These are phyloP conservation scores for Coreius guichenoti DNA, from an alignment of 2,797 vertebrate species.

Conservation along the genomic window DNA sequence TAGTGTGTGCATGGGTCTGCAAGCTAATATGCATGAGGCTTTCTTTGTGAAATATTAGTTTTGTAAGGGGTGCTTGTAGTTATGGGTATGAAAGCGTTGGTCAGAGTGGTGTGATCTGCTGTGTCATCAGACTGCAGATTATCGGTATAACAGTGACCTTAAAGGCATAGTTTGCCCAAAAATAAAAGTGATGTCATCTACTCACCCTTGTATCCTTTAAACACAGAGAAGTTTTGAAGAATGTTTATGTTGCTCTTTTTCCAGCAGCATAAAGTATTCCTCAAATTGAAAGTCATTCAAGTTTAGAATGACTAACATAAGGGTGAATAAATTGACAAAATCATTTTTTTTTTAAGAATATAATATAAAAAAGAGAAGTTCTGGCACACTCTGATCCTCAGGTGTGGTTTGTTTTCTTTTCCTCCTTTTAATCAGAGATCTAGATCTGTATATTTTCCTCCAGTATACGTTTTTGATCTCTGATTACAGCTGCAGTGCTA, in stretches of 20 bases:
- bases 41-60: slow-evolving; percentile 2
- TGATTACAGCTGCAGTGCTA: background rate
- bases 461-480: slow-evolving; percentile 27
- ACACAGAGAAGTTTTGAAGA: background rate
- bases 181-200: background rate
- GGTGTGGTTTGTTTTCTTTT: slow-evolving; percentile 30
- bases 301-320: background rate
- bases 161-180: background rate
- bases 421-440: slow-evolving; percentile 23
- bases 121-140: background rate
- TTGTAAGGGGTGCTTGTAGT: slow-evolving; percentile 7
- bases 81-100: background rate
- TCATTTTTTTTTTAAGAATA: background rate
- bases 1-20: slow-evolving; percentile 51
- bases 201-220: background rate
- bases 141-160: background rate
- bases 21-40: slow-evolving; percentile 31
- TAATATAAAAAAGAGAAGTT: background rate
- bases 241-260: slow-evolving; percentile 1
- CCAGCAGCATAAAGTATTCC: background rate
- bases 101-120: slow-evolving; percentile 23
- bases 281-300: background rate
- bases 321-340: background rate
- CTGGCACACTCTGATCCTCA: background rate
- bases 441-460: background rate